These are phyloP conservation scores for Conomelus anceps DNA, from an alignment of 2,888 invertebrate genomes.

Conservation along the genomic window DNA sequence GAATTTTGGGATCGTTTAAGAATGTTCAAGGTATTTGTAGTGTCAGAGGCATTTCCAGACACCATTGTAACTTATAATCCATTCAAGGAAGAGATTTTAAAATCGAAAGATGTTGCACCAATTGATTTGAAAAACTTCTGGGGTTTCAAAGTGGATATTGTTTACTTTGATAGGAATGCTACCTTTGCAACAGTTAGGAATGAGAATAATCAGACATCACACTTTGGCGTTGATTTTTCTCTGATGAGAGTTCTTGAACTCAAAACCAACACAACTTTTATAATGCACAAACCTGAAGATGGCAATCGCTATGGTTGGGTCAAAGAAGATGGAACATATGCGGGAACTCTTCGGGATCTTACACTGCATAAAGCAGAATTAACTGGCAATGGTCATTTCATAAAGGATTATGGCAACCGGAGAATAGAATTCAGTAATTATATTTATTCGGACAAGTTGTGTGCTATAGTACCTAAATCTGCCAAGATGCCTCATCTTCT, in stretches of 20 bases:
- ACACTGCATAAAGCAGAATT: not conserved
- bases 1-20: not conserved
- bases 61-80: not conserved
- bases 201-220: not conserved
- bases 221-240: not conserved
- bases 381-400: slow-evolving; percentile 1
- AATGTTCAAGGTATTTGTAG: not conserved
- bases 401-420: not conserved
- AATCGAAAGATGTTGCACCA: not conserved
- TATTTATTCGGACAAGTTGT: not conserved
- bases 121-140: not conserved
- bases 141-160: not conserved
- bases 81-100: not conserved
- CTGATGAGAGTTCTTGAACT: not conserved
- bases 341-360: not conserved
- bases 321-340: not conserved
- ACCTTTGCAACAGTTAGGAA: not conserved
- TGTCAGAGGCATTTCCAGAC: not conserved
- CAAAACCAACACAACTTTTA: not conserved
- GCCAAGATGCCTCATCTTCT: not conserved
- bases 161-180: not conserved
- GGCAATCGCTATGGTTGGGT: not conserved
- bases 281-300: not conserved
- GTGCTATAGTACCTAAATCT: not conserved
- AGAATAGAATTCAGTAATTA: not conserved